Percentiles rank a stretch among this genome's conserved stretches.
Conservation (phyloP, 1,140 invertebrate species). For the Dendroctonus ponderosae region DNA sequence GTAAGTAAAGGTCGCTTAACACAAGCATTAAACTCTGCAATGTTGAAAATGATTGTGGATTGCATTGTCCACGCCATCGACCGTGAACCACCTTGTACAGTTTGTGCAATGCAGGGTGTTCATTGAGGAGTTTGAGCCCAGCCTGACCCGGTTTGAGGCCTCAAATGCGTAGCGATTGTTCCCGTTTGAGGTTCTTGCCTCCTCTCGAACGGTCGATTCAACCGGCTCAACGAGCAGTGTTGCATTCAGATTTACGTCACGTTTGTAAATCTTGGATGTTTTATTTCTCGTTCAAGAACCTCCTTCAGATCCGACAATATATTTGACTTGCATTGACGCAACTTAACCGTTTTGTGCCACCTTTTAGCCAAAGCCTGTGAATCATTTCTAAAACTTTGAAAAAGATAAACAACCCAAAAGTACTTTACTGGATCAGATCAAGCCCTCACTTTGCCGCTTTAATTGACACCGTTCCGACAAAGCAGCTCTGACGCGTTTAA, state of each 20-base stretch:
- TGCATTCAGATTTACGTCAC: background rate
- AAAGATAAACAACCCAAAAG: background rate
- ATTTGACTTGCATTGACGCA: background rate
- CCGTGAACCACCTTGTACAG: no score
- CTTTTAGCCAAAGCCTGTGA: background rate
- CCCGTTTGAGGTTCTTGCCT: background rate
- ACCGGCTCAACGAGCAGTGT: background rate
- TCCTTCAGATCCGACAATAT: background rate
- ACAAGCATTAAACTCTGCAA: background rate
- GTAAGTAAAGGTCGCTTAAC: background rate
- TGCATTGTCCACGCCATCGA: no score
- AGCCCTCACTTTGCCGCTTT: no score
- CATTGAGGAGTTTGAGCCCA: background rate
- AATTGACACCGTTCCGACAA: no score
- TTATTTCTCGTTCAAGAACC: background rate
- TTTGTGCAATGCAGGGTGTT: background rate
- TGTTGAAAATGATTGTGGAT: no score
- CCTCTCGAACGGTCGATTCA: conserved; percentile 1
- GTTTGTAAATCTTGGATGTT: background rate
- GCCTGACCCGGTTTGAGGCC: conserved; percentile 5
- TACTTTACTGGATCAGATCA: no score
- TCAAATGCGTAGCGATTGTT: background rate
- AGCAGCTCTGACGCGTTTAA: no score
- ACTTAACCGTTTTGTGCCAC: background rate
- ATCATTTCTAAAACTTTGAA: background rate